These are phyloP conservation scores for Bactericera cockerelli DNA, from an alignment of 1,140 invertebrate genomes.

Conservation along the genomic window DNA sequence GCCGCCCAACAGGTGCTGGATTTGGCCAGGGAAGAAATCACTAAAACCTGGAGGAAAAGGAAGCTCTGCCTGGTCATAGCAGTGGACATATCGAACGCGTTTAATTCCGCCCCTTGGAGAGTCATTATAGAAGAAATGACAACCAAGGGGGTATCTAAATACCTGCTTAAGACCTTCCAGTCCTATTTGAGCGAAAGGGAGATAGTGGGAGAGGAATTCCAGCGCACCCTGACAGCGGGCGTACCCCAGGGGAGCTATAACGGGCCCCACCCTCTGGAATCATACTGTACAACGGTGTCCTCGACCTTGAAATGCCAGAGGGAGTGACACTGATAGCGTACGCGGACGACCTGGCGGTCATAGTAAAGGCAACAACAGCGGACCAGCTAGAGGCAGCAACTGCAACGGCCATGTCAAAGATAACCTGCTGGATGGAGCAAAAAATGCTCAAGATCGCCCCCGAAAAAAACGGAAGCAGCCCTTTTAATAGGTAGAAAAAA, in stretches of 20 bases:
- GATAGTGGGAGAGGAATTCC: background rate
- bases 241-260: constrained; percentile 33
- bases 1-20: constrained; percentile 22
- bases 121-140: constrained; percentile 1
- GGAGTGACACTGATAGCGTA: background rate
- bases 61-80: background rate
- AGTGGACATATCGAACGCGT: background rate
- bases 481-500: background rate
- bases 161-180: background rate
- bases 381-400: background rate
- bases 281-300: constrained; percentile 28
- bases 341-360: constrained; percentile 8
- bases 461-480: constrained; percentile 8
- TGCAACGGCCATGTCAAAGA: background rate
- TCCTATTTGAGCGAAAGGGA: constrained; percentile 8
- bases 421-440: background rate
- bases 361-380: background rate
- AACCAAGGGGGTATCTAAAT: background rate
- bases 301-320: background rate
- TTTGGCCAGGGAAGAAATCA: background rate
- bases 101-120: constrained; percentile 1
- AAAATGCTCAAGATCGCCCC: background rate
- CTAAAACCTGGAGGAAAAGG: background rate
- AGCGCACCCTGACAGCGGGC: constrained; percentile 23
- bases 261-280: constrained; percentile 31